Evolutionary conservation across 2,113 vertebrate species (phyloP), one percentile per base, ranked within the genome.

Genomic region (Mola mola): DNA sequence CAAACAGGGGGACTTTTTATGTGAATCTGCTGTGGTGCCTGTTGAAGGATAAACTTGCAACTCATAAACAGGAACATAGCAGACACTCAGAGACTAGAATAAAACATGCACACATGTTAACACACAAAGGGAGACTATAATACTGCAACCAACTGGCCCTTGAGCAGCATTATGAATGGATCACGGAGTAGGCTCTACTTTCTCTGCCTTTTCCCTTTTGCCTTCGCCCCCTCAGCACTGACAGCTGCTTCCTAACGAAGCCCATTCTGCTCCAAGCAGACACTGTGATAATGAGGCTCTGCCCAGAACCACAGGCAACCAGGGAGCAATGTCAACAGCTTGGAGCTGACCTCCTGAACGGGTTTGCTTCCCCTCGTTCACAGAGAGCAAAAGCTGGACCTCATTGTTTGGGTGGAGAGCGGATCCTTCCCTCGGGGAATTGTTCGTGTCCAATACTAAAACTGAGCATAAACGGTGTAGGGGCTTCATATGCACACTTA

Each of bases 231-330:
- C 83, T 88, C 68, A 79, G 78, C 88, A 84, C 79, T 88, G 88
- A 88, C 88, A 90, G 87, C 87, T 90, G 89, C 83, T 89, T 83
- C 81, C 86, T 88, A 91, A 91, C 85, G 83, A 90, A 88, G 79
- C 88, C 86, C 78, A 77, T 85, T 88, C 81, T 82, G 74, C 79
- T 79, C 81, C 84, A 86, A 83, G 84, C 83, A 80, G 87, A 81
- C 82, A 83, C 75, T 75, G 86, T 88, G 86, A 87, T 90, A 90
- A 91, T 90, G 89, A 91, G 87, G 83, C 67, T 82, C 87, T 87
- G 85, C 80, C 79, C 83, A 87, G 87, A 86, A 82, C 81, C 79
- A 78, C 82, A 64, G 81, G 88, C 88, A 89, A 85, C 87, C 78
- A 74, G 88, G 86, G 86, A 86, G 84, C 84, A 70, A 70, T 87